Percentiles rank a stretch among this genome's conserved stretches.
Conservation (phyloP, 2,797 vertebrate genomes). For the Neoniphon sammara region DNA sequence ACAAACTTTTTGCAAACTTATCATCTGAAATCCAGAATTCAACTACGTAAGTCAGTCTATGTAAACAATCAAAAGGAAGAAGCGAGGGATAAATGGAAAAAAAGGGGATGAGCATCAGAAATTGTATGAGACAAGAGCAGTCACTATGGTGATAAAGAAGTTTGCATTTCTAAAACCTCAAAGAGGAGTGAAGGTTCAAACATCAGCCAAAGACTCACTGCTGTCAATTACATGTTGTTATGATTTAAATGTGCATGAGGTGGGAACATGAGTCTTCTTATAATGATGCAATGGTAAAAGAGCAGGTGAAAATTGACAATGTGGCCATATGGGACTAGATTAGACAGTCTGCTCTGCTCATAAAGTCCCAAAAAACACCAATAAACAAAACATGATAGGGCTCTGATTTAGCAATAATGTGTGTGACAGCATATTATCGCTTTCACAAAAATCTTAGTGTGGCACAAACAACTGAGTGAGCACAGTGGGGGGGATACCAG, state of each 20-base stretch:
- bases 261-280: not conserved
- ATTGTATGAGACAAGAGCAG: not conserved
- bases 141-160: slow-evolving; percentile 9
- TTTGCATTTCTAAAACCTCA: slow-evolving; percentile 32
- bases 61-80: not conserved
- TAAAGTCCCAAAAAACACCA: not conserved
- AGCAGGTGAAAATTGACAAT: not conserved
- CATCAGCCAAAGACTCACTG: not conserved
- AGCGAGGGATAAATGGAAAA: not conserved
- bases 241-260: slow-evolving; percentile 3
- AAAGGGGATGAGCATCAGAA: not conserved
- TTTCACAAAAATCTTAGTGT: not conserved
- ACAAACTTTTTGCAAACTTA: not conserved
- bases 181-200: slow-evolving; percentile 5
- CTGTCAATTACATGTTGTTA: not conserved
- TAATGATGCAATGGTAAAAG: not conserved
- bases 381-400: not conserved
- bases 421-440: not conserved
- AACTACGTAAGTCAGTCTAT: not conserved
- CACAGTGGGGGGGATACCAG: slow-evolving; percentile 7
- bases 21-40: slow-evolving; percentile 3
- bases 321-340: not conserved
- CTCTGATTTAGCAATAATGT: not conserved
- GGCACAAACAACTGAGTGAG: not conserved
- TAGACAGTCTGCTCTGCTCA: no score